Evolutionary conservation across 2,888 invertebrate genomes (phyloP).

Genomic region (Limnephilus rhombicus): DNA sequence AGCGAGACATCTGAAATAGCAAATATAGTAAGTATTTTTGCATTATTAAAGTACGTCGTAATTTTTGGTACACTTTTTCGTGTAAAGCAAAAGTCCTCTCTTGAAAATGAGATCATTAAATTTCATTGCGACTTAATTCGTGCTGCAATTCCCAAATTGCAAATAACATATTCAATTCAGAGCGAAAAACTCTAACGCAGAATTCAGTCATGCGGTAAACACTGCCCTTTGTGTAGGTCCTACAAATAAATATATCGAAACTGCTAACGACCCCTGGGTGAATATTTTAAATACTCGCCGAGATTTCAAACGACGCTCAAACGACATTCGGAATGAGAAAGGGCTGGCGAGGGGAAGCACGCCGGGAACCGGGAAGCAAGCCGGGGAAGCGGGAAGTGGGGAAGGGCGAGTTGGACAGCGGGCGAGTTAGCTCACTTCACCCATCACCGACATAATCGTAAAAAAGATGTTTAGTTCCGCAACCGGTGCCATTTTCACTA

Average conservation of each 20-base stretch:
- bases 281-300: slow-evolving; percentile 64
- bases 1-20: background rate
- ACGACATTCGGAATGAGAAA: slow-evolving; percentile 60
- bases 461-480: slow-evolving; percentile 67
- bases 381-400: slow-evolving; percentile 53
- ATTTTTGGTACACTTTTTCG: background rate
- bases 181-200: slow-evolving; percentile 53
- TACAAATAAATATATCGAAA: slow-evolving; percentile 61
- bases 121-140: background rate
- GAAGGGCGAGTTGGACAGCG: slow-evolving; percentile 36
- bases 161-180: slow-evolving; percentile 52
- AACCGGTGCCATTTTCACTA: slow-evolving; percentile 60
- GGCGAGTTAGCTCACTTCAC: slow-evolving; percentile 50
- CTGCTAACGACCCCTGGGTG: slow-evolving; percentile 57
- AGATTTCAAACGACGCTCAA: slow-evolving; percentile 62
- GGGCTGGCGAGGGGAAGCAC: slow-evolving; percentile 34
- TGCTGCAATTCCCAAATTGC: background rate
- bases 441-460: slow-evolving; percentile 65
- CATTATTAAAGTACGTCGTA: too few species aligned
- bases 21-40: background rate
- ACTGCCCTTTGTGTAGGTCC: slow-evolving; percentile 51
- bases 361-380: slow-evolving; percentile 16
- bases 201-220: slow-evolving; percentile 53
- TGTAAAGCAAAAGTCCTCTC: background rate
- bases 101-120: background rate